Base-by-base conservation (phyloP, 2,888 invertebrate genomes). In the Helicoverpa assulta region DNA sequence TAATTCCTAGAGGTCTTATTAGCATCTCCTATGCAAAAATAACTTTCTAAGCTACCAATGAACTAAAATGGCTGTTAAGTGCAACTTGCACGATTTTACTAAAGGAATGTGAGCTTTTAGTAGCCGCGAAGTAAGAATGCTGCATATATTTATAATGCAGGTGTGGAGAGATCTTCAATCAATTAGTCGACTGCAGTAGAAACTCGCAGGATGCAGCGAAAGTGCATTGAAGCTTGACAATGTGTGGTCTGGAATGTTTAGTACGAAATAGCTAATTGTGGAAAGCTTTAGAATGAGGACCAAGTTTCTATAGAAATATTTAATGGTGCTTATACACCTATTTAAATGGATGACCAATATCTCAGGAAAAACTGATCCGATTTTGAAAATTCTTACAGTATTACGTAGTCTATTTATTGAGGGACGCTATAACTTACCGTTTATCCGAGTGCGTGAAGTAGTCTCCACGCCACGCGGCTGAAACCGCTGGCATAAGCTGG, bases 171-270 rank as follows among this genome's bases (percentile, higher is more conserved):
- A 52, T 73, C 51, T 55, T 77, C 58, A 18, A 59, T 77, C 51
- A 71, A 73, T 77, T 71, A 63, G 10, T 26, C n/a, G 29, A 14
- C n/a, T 29, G 52, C 12, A 33, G 18, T 37, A 73, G 73, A 73
- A 71, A 71, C 62, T 69, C n/a, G 52, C 19, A 77, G 77, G 77
- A 77, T 59, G 72, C 55, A 52, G 77, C 18, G 77, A 73, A 77
- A 73, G 73, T 21, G 52, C 37, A 2, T 40, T 58, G 52, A 47
- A 68, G 59, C 26, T 52, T 0, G 21, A 60, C 70, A 76, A 50
- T 56, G 33, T 74, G 19, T 26, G 7, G 19, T 8, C 52, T 18
- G 37, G 7, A 59, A 69, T 70, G 60, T n/a, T 12, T 52, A 19
- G 7, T 7, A 50, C 21, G 12, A 12, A 16, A 43, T 21, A n/a